Base-by-base conservation (phyloP, 2,888 invertebrate genomes). In the Tortricodes alternella region DNA sequence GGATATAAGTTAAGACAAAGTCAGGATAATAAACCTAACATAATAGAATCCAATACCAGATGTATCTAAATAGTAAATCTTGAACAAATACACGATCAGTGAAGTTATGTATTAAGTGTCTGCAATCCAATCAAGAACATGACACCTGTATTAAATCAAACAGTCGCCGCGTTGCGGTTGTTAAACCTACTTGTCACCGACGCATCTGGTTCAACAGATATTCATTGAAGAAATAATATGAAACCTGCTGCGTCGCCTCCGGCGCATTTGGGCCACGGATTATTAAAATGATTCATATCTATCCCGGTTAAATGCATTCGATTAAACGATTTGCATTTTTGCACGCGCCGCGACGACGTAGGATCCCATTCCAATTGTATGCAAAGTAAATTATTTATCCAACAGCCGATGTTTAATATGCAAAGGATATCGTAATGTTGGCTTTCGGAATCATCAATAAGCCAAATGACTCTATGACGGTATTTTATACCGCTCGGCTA, bases 281-380 rank as follows among this genome's bases (percentile, higher is more conserved):
- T 67, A 67, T 68, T 64, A 67, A 46, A 62, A 59, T 62, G 61
- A 60, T 53, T 59, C 59, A 62, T 62, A 41, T 37, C 27, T 35
- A 51, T 53, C 61, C 57, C 39, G 48, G 24, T 48, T 41, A 27
- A 43, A 55, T 58, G 58, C 49, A 59, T 59, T 57, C 63, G 71
- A 64, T 60, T 59, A 57, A 58, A 60, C 62, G 58, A 63, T 68
- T 68, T 74, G 73, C 83, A 84, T 85, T 78, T 80, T 76, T 80
- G 80, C 86, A 85, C 82, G 85, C 73, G 63, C 69, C 56, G 58
- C 68, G 63, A 58, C 73, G 70, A 73, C 71, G 59, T 66, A 58
- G 66, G 62, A n/a, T n/a, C 68, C 65, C 62, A 61, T 60, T 62
- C 60, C 76, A 66, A 85, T 85, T 85, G 85, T 84, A 86, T 85